Percentiles rank a stretch among this genome's conserved stretches.
Evolutionary conservation across 2,797 vertebrate species (phyloP).

Genomic region (Rhincodon typus): DNA sequence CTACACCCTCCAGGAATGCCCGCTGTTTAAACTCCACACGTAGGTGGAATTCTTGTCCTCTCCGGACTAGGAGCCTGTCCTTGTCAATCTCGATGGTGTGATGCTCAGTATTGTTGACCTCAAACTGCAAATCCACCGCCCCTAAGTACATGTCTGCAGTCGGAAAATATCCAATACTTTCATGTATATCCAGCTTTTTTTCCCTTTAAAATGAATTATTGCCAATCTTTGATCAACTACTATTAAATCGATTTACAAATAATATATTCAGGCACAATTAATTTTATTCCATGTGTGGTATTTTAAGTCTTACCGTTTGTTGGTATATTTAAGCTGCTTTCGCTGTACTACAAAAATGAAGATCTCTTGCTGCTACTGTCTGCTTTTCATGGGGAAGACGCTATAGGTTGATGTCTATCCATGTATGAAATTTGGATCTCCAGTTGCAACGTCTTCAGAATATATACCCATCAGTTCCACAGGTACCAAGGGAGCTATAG

Average conservation of each 20-base stretch:
- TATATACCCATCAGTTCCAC: not conserved
- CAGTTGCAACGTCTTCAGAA: not conserved
- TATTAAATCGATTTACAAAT: not conserved
- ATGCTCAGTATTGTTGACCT: constrained; percentile 59
- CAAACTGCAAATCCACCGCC: constrained; percentile 54
- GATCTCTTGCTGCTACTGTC: not conserved
- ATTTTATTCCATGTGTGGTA: not conserved
- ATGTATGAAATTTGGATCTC: not conserved
- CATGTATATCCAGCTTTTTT: not conserved
- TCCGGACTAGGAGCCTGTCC: constrained; percentile 59
- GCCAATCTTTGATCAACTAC: not conserved
- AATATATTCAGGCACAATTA: too few relatives aligned
- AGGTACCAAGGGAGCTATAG: not conserved
- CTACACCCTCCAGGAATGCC: constrained; percentile 40
- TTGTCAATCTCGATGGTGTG: constrained; percentile 59
- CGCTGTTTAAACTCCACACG: constrained; percentile 46
- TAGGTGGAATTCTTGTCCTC: constrained; percentile 62
- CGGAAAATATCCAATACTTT: not conserved
- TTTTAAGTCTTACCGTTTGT: constrained; percentile 1
- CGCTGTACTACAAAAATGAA: not conserved
- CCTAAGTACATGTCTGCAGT: constrained; percentile 46
- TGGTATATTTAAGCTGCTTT: not conserved
- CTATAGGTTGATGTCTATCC: not conserved
- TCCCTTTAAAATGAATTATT: not conserved
- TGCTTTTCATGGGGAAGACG: not conserved